These are phyloP conservation scores for Drosophila borborema DNA, from an alignment of 2,888 invertebrate genomes.

Conservation along the genomic window DNA sequence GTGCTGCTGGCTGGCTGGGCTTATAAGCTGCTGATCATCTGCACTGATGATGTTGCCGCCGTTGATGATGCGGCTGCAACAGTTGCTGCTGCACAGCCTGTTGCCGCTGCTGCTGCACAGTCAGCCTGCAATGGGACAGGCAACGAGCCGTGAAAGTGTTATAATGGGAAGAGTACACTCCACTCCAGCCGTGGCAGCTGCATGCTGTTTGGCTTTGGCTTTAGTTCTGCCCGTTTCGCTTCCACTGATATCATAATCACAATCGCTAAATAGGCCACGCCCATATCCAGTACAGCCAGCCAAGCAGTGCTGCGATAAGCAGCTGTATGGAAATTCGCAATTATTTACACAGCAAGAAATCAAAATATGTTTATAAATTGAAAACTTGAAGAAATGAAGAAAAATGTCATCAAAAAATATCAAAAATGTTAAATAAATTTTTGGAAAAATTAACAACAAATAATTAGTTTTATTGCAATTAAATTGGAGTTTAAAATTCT, in stretches of 20 bases:
- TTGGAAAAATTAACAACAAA: not conserved
- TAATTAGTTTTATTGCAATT: not conserved
- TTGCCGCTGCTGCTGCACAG: constrained; percentile 9
- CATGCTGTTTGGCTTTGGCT: constrained; percentile 42
- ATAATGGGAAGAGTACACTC: constrained; percentile 79
- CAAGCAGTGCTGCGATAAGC: constrained; percentile 30
- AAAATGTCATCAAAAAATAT: no score
- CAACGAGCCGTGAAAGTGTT: constrained; percentile 86
- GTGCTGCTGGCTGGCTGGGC: constrained; percentile 41
- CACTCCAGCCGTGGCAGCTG: constrained; percentile 16
- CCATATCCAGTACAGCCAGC: constrained; percentile 59
- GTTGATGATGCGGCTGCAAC: constrained; percentile 30
- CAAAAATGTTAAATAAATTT: not conserved
- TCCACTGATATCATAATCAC: constrained; percentile 73
- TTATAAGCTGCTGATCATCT: constrained; percentile 70
- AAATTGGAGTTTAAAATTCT: not conserved
- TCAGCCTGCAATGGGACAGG: constrained; percentile 41
- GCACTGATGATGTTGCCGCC: constrained; percentile 51
- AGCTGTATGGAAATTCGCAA: constrained; percentile 24
- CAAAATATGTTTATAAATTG: not conserved
- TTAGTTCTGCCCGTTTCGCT: constrained; percentile 52
- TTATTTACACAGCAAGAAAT: constrained; percentile 29
- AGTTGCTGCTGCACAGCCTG: constrained; percentile 16
- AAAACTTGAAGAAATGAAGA: not conserved
- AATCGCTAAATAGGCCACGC: constrained; percentile 77